These are phyloP conservation scores for Phaonia tiefii DNA, from an alignment of 2,888 invertebrate species.

Conservation along the genomic window DNA sequence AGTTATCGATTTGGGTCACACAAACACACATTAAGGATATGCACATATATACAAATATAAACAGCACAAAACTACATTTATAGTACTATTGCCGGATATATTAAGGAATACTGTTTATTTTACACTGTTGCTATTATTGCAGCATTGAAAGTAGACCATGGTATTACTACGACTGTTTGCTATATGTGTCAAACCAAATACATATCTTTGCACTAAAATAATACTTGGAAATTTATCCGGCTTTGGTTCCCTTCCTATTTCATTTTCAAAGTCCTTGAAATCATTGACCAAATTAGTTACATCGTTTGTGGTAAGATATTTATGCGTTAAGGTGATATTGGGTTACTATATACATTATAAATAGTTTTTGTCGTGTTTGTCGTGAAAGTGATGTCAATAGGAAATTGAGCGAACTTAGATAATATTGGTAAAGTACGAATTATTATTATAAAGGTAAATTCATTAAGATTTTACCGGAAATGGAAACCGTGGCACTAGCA, in stretches of 20 bases:
- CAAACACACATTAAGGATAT: background rate
- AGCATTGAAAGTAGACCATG: background rate
- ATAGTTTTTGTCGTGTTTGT: too few relatives aligned
- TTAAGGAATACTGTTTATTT: conserved; percentile 31
- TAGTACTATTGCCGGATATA: background rate
- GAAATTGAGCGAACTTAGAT: too few relatives aligned
- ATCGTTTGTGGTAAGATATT: conserved; percentile 40
- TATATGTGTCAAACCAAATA: background rate
- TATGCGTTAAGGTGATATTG: conserved; percentile 17
- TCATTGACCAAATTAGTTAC: conserved; percentile 50
- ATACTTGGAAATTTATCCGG: background rate
- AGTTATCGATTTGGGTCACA: background rate
- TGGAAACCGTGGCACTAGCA: too few relatives aligned
- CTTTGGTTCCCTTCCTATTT: background rate
- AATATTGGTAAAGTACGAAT: too few relatives aligned
- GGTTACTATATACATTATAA: conserved; percentile 1
- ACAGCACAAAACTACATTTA: background rate
- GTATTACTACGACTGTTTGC: background rate
- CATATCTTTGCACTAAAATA: background rate
- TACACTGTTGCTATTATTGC: conserved; percentile 20
- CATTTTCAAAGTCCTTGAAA: conserved; percentile 23
- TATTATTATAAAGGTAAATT: too few relatives aligned
- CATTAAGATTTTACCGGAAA: too few relatives aligned
- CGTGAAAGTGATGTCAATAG: too few relatives aligned
- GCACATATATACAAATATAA: background rate